phyloP scores from a whole-genome alignment of 1,140 invertebrate species.

The Neotoxoptera formosana region DNA sequence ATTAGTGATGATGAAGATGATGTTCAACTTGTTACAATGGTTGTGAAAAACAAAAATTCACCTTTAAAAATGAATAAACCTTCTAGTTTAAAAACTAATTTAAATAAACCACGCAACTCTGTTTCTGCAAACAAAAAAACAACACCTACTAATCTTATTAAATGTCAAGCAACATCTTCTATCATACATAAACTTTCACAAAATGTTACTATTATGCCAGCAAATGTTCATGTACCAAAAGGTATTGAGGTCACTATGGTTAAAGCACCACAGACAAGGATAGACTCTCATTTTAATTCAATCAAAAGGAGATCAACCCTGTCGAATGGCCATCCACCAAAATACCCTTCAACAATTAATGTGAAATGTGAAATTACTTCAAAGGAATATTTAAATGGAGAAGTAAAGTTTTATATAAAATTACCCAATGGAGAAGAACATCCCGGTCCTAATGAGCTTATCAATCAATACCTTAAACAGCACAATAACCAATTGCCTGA shows the following conservation, averaged over 20 bases:
- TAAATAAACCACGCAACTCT: neutral
- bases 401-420: slow-evolving; percentile 30
- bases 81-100: neutral
- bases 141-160: neutral
- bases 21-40: neutral
- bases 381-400: neutral
- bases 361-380: slow-evolving; percentile 42
- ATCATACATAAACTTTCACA: neutral
- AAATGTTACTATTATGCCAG: slow-evolving; percentile 27
- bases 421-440: slow-evolving; percentile 25
- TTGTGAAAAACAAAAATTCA: neutral
- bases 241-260: slow-evolving; percentile 28
- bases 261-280: neutral
- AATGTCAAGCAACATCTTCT: neutral
- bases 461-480: slow-evolving; percentile 23
- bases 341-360: neutral
- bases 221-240: slow-evolving; percentile 35
- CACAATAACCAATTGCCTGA: slow-evolving; percentile 38
- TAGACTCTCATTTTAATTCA: neutral
- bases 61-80: neutral
- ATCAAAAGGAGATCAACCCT: neutral
- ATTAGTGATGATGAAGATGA: slow-evolving; percentile 33
- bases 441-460: slow-evolving; percentile 5
- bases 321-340: neutral
- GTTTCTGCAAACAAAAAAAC: neutral